Evolutionary conservation across 2,113 vertebrate genomes (phyloP), one percentile per base, ranked within the genome.

Genomic region (Pedionomus torquatus): DNA sequence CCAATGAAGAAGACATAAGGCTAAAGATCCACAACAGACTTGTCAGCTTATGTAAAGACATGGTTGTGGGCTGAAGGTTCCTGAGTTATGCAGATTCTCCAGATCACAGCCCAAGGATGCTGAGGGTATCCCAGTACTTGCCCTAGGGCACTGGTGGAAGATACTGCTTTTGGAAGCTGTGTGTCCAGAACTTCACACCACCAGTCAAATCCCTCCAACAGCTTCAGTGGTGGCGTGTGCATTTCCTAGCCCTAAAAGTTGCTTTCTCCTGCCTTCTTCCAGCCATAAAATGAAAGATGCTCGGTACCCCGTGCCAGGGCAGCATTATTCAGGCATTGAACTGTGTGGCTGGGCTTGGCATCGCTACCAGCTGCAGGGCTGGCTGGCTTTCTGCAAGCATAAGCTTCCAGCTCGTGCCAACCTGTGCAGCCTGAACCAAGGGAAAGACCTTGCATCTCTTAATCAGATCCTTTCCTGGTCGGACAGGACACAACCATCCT

Each of bases 101-200:
- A 49, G 15, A 33, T 33, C 46, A 70, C 51, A 78, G 33, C 54
- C 28, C n/a, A 46, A 25, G 43, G 46, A 25, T 70, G 60, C 30
- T 41, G 35, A 74, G 57, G 35, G 39, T 76, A 13, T 12, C 16
- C 16, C 9, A 1, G 2, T 35, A n/a, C 51, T 41, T n/a, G 24
- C 12, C 74, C 17, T 0, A 0, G 30, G 21, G 17, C 48, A 26
- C 17, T 21, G 30, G 17, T 30, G 8, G 26, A 57, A 68, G 11
- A 1, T 23, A 17, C 3, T 0, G 0, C 1, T 75, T 81, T 30
- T 63, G 46, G 55, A 66, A 51, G 4, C 28, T 0, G 0, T 2
- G 4, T 3, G 3, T 31, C 23, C 26, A 61, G 49, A 81, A 4
- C 18, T 48, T 83, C 30, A n/a, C 24, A 31, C n/a, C 1, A 23